Base-by-base conservation (phyloP, 23 tunicate genomes). In the Ascidia mentula region DNA sequence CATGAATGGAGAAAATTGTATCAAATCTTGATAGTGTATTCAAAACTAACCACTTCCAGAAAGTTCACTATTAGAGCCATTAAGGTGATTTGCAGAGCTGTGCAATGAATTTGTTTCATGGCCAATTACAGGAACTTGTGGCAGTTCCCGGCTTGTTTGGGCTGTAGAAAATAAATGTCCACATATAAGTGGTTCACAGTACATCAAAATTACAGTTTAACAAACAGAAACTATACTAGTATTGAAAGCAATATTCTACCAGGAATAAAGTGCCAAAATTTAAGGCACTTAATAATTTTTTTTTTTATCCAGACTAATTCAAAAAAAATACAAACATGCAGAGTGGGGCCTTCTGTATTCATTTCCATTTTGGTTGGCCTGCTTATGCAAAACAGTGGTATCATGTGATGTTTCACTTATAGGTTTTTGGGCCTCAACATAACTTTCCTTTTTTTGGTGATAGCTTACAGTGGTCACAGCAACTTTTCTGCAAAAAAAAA, bases 101-200 rank as follows among this genome's bases (percentile, higher is more conserved):
- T 53, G 65, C 24, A 28, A 53, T 9, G 13, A 3, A 53, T n/a
- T n/a, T n/a, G 65, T 20, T 20, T 53, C 65, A 53, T 53, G 65
- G 22, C 65, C 65, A 6, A 53, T 53, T 53, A 53, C 65, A 20
- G 65, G 65, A 53, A 53, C 65, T 53, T 53, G 65, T 5, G 65
- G 65, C 22, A 53, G 65, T 53, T 53, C 65, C 24, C 65, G 65
- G 24, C 65, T 53, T 53, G 65, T 53, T 53, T 53, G 65, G 1
- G 65, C 65, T 53, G 24, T 20, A 53, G 24, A 53, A 53, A 53
- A 1, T 5, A 3, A 5, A 20, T 53, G 7, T 20, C 4, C 65
- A 20, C 13, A 53, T 9, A 3, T 6, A 9, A 28, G 22, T 28
- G 24, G 22, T 20, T 28, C 65, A 53, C 65, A 53, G 13, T 5